Percentiles rank a stretch among this genome's conserved stretches.
Conservation (phyloP, 2,888 invertebrate species). For the Teinopalpus imperialis region DNA sequence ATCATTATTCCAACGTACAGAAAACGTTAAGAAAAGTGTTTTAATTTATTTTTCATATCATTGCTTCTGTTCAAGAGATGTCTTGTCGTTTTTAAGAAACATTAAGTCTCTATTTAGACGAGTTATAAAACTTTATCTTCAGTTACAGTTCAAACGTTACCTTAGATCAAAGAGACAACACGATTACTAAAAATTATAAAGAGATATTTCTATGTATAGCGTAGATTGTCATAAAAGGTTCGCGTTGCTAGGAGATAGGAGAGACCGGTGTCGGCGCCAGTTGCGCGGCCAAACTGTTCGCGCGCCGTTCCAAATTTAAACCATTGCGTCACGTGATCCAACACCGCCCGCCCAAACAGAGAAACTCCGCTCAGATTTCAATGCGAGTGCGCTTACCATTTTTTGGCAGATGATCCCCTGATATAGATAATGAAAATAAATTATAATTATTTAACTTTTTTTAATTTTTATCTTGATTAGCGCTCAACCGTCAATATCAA, state of each 20-base stretch:
- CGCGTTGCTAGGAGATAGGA: constrained; percentile 64
- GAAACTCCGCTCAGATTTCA: constrained; percentile 79
- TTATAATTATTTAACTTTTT: not conserved
- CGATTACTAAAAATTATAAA: too few relatives aligned
- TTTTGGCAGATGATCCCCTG: constrained; percentile 41
- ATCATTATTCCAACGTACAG: too few relatives aligned
- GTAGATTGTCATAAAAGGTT: constrained; percentile 73
- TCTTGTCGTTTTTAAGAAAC: too few relatives aligned
- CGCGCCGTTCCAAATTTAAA: constrained; percentile 75
- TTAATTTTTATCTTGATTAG: not conserved
- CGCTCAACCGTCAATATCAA: constrained; percentile 52
- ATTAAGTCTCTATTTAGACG: too few relatives aligned
- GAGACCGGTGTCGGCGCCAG: constrained; percentile 56
- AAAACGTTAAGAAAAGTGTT: too few relatives aligned
- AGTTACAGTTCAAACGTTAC: too few relatives aligned
- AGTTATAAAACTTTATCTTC: too few relatives aligned
- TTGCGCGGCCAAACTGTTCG: constrained; percentile 57
- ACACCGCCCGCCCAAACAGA: constrained; percentile 79
- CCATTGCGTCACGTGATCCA: constrained; percentile 69
- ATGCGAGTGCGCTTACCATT: constrained; percentile 48
- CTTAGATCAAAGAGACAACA: too few relatives aligned
- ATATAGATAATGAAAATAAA: constrained; percentile 22
- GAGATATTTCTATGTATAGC: constrained; percentile 61
- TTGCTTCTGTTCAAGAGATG: too few relatives aligned
- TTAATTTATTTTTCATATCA: too few relatives aligned